Percentiles rank a stretch among this genome's conserved stretches.
These are phyloP conservation scores for Caloenas nicobarica DNA, from an alignment of 2,113 vertebrate species.

Conservation along the genomic window DNA sequence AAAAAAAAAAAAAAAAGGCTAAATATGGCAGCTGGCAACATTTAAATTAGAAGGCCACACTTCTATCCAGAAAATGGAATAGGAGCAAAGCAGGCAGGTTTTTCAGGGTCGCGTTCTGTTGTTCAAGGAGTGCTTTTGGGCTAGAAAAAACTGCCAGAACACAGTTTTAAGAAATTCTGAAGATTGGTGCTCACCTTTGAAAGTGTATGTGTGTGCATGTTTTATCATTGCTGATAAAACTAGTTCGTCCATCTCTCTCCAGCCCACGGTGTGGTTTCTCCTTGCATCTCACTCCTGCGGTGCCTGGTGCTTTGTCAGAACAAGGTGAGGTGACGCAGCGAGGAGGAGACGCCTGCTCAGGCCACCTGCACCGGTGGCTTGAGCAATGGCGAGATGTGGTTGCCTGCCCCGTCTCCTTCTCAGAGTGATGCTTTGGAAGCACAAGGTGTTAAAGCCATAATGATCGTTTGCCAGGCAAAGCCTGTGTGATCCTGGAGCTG, in stretches of 20 bases:
- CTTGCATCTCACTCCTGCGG: neutral
- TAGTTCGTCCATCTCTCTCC: neutral
- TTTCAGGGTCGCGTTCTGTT: neutral
- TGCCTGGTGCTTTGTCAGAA: fast-evolving
- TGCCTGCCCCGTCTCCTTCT: neutral
- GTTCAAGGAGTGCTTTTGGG: neutral
- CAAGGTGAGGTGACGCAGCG: fast-evolving
- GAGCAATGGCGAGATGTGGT: fast-evolving
- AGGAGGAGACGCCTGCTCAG: neutral
- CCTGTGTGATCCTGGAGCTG: neutral
- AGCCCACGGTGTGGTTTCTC: neutral
- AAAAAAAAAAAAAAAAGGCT: neutral
- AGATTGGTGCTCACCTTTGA: neutral
- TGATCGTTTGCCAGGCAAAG: neutral
- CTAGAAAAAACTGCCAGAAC: neutral
- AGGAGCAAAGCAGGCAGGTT: neutral
- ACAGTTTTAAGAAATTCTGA: constrained; percentile 15
- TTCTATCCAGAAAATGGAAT: neutral
- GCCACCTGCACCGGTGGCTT: neutral
- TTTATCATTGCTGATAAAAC: neutral
- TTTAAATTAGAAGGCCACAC: neutral
- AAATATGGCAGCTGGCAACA: neutral
- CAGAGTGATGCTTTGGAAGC: neutral
- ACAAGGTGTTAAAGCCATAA: neutral
- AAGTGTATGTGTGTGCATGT: neutral